A percentile compares a stretch with the other conserved stretches of the same genome.
Evolutionary conservation across 1,140 invertebrate genomes (phyloP).

Genomic region (Heliconius eleuchia): DNA sequence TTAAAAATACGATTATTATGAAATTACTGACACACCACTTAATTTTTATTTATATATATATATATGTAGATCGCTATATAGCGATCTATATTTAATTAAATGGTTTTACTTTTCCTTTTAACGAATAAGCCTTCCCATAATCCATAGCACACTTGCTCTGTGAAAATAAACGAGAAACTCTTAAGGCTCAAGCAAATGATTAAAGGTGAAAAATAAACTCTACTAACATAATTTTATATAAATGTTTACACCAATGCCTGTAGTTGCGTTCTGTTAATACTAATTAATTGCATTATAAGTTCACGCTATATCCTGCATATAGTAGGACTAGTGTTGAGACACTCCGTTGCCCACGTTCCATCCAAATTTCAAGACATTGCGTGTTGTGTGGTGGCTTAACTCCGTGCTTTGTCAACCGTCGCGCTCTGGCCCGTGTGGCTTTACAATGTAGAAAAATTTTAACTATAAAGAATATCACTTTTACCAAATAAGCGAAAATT

Average conservation of each 20-base stretch:
- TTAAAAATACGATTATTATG: too few species aligned
- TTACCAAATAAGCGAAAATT: too few species aligned
- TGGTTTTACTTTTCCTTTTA: background rate
- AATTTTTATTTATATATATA: background rate
- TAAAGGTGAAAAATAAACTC: conserved; percentile 10
- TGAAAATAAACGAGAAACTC: conserved; percentile 26
- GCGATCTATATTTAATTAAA: background rate
- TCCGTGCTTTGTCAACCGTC: too few species aligned
- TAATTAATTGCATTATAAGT: background rate
- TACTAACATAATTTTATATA: conserved; percentile 5
- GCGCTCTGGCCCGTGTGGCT: too few species aligned
- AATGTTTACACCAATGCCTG: background rate
- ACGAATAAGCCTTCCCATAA: background rate
- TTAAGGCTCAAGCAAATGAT: conserved; percentile 21
- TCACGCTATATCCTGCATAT: background rate
- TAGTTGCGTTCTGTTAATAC: conserved; percentile 17
- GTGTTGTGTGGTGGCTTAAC: too few species aligned
- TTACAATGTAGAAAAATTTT: too few species aligned
- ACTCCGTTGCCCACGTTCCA: too few species aligned
- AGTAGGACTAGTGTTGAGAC: background rate
- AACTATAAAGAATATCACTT: too few species aligned
- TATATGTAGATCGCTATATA: background rate
- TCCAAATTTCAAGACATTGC: too few species aligned
- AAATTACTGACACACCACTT: too few species aligned
- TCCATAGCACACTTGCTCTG: background rate